These are phyloP conservation scores for Cottoperca gobio DNA, from an alignment of 2,797 vertebrate genomes.

Conservation along the genomic window DNA sequence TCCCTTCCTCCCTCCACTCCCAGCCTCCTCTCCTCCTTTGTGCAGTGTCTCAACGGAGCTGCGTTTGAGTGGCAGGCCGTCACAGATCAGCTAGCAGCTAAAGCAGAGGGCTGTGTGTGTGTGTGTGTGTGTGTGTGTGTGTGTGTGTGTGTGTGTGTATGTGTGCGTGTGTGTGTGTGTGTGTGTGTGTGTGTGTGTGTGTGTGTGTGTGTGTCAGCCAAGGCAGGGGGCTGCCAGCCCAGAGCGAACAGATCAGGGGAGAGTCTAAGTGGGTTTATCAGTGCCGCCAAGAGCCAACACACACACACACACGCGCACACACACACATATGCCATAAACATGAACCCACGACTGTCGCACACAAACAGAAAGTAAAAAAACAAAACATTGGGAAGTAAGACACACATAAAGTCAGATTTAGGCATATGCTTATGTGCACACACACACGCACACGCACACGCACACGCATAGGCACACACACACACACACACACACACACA, in stretches of 20 bases:
- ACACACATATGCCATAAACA: slow-evolving; percentile 45
- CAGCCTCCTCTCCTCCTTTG: slow-evolving; percentile 90
- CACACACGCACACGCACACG: slow-evolving; percentile 12
- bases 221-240: slow-evolving; percentile 90
- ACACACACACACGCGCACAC: slow-evolving; percentile 44
- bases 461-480: slow-evolving; percentile 19
- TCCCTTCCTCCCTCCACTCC: slow-evolving; percentile 64
- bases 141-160: not conserved
- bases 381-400: slow-evolving; percentile 62
- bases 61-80: slow-evolving; percentile 98
- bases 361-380: slow-evolving; percentile 66
- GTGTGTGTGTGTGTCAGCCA: slow-evolving; percentile 68
- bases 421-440: slow-evolving; percentile 39
- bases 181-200: slow-evolving; percentile 36
- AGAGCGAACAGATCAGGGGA: slow-evolving; percentile 96
- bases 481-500: slow-evolving; percentile 3
- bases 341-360: slow-evolving; percentile 61
- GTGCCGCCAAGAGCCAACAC: slow-evolving; percentile 92
- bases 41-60: slow-evolving; percentile 95
- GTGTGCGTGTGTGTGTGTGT: slow-evolving; percentile 20
- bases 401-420: slow-evolving; percentile 64
- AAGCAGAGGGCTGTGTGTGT: slow-evolving; percentile 65
- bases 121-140: not conserved
- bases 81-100: slow-evolving; percentile 94
- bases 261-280: slow-evolving; percentile 99